Evolutionary conservation across 92 coral and sea anemone species (phyloP), one percentile per base, ranked within the genome.

Genomic region (Parazoanthus darwini): DNA sequence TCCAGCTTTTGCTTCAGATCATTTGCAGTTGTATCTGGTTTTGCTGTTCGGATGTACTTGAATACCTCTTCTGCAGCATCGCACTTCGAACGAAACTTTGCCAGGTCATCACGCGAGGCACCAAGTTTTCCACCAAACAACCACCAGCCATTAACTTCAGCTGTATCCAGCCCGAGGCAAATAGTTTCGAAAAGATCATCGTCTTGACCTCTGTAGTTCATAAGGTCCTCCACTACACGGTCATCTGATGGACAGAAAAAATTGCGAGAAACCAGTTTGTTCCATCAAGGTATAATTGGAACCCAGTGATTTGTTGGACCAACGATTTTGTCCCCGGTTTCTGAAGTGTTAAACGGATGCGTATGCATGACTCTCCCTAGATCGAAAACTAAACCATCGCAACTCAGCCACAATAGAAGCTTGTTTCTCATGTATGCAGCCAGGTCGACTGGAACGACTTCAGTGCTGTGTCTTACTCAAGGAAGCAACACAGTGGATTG

Each of bases 51-150:
- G 46, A 81, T 81, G 71, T 81, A 36, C 20, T 6, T 58, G 8
- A 81, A 58, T 3, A 81, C 85, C 9, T 16, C 85, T 81, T 81
- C 29, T 58, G 85, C 71, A 36, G 85, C 85, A 81, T 15, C 8
- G 85, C 85, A 58, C 2, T 18, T 7, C 14, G 26, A 1, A 22
- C 42, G 44, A 59, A 81, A 58, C 26, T 58, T 81, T 56, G 0
- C 16, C 14, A 81, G 74, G 0, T 4, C 51, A 13, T 58, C 48
- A 15, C 6, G 74, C 8, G 50, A 15, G 46, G 59, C 25, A 4
- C 50, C 85, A 81, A 81, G 74, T 37, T 20, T 36, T 36, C 0
- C 18, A 56, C 85, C 85, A 81, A 81, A 81, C 85, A 6, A 3
- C 4, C 1, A 0, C 85, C 74, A 81, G n/a, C 33, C 73, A 7